A percentile compares a stretch with the other conserved stretches of the same genome.
These are phyloP conservation scores for Oreohelix idahoensis DNA, from an alignment of 1,140 invertebrate species.

Conservation along the genomic window DNA sequence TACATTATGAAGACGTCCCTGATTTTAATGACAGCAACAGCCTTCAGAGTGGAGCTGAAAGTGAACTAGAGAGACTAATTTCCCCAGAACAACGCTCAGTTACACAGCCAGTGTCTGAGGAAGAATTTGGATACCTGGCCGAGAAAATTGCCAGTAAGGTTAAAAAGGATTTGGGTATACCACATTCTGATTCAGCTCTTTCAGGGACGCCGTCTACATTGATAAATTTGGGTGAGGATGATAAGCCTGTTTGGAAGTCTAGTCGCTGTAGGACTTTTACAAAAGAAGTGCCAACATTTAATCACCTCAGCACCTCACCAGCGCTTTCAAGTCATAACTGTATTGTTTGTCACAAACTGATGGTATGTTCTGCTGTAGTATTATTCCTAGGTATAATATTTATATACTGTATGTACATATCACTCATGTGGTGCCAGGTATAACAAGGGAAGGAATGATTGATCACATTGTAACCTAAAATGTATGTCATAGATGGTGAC, in stretches of 20 bases:
- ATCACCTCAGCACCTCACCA: background rate
- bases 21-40: slow-evolving; percentile 24
- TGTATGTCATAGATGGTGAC: no score
- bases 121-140: slow-evolving; percentile 26
- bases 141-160: slow-evolving; percentile 34
- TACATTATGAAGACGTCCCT: background rate
- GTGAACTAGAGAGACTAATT: slow-evolving; percentile 34
- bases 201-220: background rate
- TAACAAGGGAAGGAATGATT: no score
- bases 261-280: slow-evolving; percentile 1
- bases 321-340: slow-evolving; percentile 22
- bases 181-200: background rate
- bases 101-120: slow-evolving; percentile 6
- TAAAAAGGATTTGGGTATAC: slow-evolving; percentile 28
- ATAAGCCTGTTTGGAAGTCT: background rate
- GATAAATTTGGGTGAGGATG: background rate
- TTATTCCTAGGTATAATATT: background rate
- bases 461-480: no score
- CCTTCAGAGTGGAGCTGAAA: slow-evolving; percentile 23
- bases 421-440: no score
- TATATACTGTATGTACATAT: no score
- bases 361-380: slow-evolving; percentile 8
- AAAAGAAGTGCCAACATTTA: background rate
- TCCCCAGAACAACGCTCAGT: slow-evolving; percentile 10
- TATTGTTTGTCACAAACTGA: slow-evolving; percentile 21